Base-by-base conservation (phyloP, 2,888 invertebrate species). In the Acrobasis suavella region DNA sequence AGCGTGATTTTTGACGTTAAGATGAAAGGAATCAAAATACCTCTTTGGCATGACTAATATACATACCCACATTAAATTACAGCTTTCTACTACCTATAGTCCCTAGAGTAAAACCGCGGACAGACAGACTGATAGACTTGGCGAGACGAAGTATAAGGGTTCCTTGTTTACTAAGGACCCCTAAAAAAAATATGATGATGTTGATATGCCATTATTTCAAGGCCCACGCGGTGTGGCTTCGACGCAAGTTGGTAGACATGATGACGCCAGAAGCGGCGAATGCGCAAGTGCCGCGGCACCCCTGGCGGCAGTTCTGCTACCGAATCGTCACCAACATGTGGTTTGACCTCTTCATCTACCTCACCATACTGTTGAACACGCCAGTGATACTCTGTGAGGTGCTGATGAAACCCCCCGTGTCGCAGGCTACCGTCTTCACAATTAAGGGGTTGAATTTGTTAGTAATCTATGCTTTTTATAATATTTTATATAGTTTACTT, bases 331-430 rank as follows among this genome's bases (percentile, higher is more conserved):
- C 80, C 14, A 87, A 78, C 65, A 65, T 85, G 0, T 92, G 89
- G 89, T 88, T 94, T 77, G 93, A 93, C 66, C 71, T 77, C 0
- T 85, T 88, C 70, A 90, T 91, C 9, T 91, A 91, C 69, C 12
- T 87, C 12, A 81, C 85, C 77, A 91, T 91, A 55, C 70, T 91
- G 12, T 84, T 83, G 65, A 91, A 91, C 67, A 91, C 90, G 0
- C 91, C 91, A 0, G 89, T 91, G 0, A 90, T 91, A 65, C 66
- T 91, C 17, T 84, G 83, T 64, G 91, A 91, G 67, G 91, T 91
- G 49, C 69, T 77, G 0, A 42, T 89, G 50, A 77, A 73, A 32
- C 49, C 72, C 0, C 87, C 89, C 0, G 75, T 81, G 0, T 9
- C 74, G 0, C 32, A 15, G 0, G 12, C 64, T 0, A 70, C 76